These are phyloP conservation scores for Merops nubicus DNA, from an alignment of 2,113 vertebrate species.

Conservation along the genomic window DNA sequence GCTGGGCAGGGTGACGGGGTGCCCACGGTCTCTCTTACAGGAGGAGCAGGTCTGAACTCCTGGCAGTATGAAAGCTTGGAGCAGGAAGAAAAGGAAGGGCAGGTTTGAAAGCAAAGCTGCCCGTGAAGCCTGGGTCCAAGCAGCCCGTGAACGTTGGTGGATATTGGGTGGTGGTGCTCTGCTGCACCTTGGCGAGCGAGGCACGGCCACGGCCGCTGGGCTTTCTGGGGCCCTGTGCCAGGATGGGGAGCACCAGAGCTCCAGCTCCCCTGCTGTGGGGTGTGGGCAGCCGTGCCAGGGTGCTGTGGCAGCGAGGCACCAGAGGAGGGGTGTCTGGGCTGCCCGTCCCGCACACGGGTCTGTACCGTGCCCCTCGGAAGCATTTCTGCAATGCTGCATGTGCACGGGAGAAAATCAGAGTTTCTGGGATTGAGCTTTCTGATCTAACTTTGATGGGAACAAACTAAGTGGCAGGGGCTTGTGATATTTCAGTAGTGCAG, in stretches of 20 bases:
- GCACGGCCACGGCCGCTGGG: not conserved
- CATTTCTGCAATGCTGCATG: not conserved
- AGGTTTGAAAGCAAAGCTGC: not conserved
- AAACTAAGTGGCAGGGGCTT: too few relatives aligned
- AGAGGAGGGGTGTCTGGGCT: not conserved
- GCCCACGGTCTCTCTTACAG: fast-evolving
- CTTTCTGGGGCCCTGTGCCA: not conserved
- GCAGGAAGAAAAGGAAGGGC: not conserved
- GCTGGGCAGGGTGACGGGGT: not conserved
- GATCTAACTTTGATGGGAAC: too few relatives aligned
- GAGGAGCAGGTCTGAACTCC: not conserved
- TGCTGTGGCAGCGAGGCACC: not conserved
- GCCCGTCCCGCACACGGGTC: not conserved
- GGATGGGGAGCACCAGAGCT: not conserved
- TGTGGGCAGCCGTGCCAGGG: not conserved
- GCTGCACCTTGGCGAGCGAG: not conserved
- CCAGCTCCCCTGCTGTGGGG: not conserved
- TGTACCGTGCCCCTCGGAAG: not conserved
- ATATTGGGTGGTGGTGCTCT: not conserved
- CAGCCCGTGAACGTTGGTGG: not conserved
- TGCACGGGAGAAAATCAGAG: not conserved
- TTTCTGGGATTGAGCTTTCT: too few relatives aligned
- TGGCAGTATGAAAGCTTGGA: not conserved
- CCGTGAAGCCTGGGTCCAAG: not conserved
- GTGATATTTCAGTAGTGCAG: not conserved